Conservation (phyloP, 2,888 invertebrate genomes). For the Agapostemon virescens region DNA sequence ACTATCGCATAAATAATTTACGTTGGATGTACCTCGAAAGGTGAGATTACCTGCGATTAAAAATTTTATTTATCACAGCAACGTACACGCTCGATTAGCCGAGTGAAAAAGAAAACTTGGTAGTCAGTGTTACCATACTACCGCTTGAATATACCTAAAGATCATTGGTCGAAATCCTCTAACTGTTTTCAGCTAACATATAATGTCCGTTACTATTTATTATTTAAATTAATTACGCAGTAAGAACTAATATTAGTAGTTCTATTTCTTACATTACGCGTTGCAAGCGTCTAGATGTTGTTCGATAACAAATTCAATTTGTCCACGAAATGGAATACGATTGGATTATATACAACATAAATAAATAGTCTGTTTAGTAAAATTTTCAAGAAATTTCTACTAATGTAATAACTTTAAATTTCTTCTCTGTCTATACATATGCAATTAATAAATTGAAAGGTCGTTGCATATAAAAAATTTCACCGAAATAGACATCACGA, state of each 20-base stretch:
- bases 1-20: conserved; percentile 1
- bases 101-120: conserved; percentile 68
- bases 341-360: conserved; percentile 32
- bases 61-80: conserved; percentile 72
- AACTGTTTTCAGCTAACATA: not conserved
- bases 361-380: conserved; percentile 4
- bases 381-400: no score
- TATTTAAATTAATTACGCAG: not conserved
- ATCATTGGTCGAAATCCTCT: conserved; percentile 17
- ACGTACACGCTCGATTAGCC: conserved; percentile 70
- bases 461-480: not conserved
- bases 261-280: not conserved
- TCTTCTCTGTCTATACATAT: not conserved
- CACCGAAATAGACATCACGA: not conserved
- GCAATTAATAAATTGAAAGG: not conserved
- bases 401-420: conserved; percentile 5
- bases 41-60: conserved; percentile 78
- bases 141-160: conserved; percentile 1
- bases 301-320: conserved; percentile 19
- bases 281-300: not conserved
- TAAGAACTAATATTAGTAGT: conserved; percentile 11
- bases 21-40: conserved; percentile 41
- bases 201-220: conserved; percentile 6
- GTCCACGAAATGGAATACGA: conserved; percentile 37
- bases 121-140: conserved; percentile 46